These are phyloP conservation scores for Scaptomyza hsui DNA, from an alignment of 1,140 invertebrate genomes.

Conservation along the genomic window DNA sequence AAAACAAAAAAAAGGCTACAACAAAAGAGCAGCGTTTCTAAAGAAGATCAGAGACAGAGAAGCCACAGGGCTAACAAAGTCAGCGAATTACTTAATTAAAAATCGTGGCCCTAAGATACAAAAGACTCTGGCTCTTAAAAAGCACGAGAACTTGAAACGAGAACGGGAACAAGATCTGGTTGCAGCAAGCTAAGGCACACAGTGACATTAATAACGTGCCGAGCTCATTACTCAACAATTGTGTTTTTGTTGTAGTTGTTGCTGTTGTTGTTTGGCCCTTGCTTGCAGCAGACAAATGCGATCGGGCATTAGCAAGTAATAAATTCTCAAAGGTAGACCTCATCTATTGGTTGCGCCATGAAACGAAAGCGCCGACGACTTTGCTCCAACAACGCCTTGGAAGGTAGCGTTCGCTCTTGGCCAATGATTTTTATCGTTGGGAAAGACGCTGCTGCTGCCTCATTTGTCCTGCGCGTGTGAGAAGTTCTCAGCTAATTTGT, in stretches of 20 bases:
- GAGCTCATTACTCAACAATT: constrained; percentile 81
- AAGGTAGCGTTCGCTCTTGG: neutral
- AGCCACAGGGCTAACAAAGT: constrained; percentile 72
- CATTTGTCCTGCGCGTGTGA: constrained; percentile 60
- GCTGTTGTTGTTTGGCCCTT: constrained; percentile 35
- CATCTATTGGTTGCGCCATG: constrained; percentile 54
- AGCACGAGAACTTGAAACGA: constrained; percentile 26
- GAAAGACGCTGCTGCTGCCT: constrained; percentile 39
- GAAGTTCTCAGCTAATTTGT: constrained; percentile 54
- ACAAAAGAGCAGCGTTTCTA: constrained; percentile 30
- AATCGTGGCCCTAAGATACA: constrained; percentile 69
- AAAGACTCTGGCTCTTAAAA: constrained; percentile 35
- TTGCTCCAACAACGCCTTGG: neutral
- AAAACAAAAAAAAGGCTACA: constrained; percentile 55
- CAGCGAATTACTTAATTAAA: constrained; percentile 83
- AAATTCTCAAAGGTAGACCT: constrained; percentile 68
- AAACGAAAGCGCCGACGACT: constrained; percentile 59
- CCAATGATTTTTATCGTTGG: constrained; percentile 54
- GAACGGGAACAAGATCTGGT: constrained; percentile 21
- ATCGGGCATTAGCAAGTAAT: constrained; percentile 77
- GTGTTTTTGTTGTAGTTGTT: constrained; percentile 44
- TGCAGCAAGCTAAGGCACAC: constrained; percentile 23
- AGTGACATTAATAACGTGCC: constrained; percentile 81
- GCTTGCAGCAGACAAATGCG: constrained; percentile 63
- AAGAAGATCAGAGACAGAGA: constrained; percentile 58